These are phyloP conservation scores for Oscheius onirici DNA, from an alignment of 2,888 invertebrate species.

Conservation along the genomic window DNA sequence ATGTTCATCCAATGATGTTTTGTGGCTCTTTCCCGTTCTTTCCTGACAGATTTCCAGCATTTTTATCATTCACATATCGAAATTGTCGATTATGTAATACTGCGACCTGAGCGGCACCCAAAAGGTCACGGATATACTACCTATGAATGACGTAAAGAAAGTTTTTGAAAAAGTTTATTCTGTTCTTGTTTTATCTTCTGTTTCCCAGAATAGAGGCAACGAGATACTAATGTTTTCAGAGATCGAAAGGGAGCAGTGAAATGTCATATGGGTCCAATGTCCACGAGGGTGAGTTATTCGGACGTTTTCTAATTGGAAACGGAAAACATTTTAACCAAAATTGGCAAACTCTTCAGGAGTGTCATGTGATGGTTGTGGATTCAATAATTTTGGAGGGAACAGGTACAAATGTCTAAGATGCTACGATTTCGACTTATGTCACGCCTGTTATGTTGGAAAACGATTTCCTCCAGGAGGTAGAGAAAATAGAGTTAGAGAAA, in stretches of 20 bases:
- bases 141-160: not conserved
- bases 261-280: constrained; percentile 18
- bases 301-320: not conserved
- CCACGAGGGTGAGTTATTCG: constrained; percentile 31
- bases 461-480: constrained; percentile 26
- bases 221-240: not conserved
- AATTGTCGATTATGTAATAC: too few species aligned
- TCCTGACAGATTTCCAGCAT: too few species aligned
- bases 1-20: too few species aligned
- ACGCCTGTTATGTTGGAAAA: constrained; percentile 75
- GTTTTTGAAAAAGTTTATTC: too few species aligned
- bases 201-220: too few species aligned
- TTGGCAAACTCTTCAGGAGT: constrained; percentile 80
- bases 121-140: too few species aligned
- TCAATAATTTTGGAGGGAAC: constrained; percentile 94
- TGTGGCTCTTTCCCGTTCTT: too few species aligned
- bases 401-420: constrained; percentile 98
- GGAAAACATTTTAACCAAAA: not conserved
- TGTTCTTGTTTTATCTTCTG: too few species aligned
- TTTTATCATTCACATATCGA: not conserved
- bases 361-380: constrained; percentile 98
- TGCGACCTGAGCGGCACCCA: too few species aligned
- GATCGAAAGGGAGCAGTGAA: not conserved
- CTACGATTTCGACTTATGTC: constrained; percentile 98
- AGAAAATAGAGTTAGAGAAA: not conserved